Evolutionary conservation across 2,113 vertebrate genomes (phyloP).

Genomic region (Hippocampus zosterae): DNA sequence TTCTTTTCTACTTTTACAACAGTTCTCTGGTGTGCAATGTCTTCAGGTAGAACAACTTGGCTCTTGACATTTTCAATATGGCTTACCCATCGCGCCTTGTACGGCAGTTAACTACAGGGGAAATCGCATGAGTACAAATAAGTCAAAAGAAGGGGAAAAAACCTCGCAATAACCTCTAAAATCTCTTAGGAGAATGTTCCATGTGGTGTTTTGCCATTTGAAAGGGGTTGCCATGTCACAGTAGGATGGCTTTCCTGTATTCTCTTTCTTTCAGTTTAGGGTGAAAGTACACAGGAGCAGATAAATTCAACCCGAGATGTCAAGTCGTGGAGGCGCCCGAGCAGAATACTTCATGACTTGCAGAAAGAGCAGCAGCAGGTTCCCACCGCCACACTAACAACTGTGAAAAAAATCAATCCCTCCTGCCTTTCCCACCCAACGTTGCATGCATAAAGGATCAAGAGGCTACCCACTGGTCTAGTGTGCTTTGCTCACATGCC

Average conservation of each 20-base stretch:
- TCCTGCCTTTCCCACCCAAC: slow-evolving; percentile 51
- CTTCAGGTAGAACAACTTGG: too few relatives aligned
- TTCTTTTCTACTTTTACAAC: background rate
- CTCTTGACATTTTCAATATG: background rate
- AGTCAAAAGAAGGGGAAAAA: too few relatives aligned
- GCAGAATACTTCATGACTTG: slow-evolving; percentile 47
- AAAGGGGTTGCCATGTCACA: slow-evolving; percentile 23
- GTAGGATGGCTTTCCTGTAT: slow-evolving; percentile 18
- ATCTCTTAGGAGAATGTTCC: background rate
- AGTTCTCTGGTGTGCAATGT: background rate
- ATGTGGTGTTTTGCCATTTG: slow-evolving; percentile 12
- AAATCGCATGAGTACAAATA: background rate
- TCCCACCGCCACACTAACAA: slow-evolving; percentile 58
- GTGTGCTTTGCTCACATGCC: slow-evolving; percentile 33
- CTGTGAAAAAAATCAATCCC: slow-evolving; percentile 66
- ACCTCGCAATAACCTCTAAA: background rate
- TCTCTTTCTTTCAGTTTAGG: slow-evolving; percentile 23
- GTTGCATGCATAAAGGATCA: slow-evolving; percentile 52
- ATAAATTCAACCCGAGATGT: slow-evolving; percentile 34
- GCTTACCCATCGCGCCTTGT: background rate
- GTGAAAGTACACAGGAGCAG: slow-evolving; percentile 21
- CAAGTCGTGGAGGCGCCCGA: slow-evolving; percentile 24
- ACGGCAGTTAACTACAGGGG: background rate
- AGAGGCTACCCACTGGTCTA: slow-evolving; percentile 56
- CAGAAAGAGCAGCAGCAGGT: slow-evolving; percentile 60